These are phyloP conservation scores for Lycodopsis pacificus DNA, from an alignment of 2,797 vertebrate genomes.

Conservation along the genomic window DNA sequence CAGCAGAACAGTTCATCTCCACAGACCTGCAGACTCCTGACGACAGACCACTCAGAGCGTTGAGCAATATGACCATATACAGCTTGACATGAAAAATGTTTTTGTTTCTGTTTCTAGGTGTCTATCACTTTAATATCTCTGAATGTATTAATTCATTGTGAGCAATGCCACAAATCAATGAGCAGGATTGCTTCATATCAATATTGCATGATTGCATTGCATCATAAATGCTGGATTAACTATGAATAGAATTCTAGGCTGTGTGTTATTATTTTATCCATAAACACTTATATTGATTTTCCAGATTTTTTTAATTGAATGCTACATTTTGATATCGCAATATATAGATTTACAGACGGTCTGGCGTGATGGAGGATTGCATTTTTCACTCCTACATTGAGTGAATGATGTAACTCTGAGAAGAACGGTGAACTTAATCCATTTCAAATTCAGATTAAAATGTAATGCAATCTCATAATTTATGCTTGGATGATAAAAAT, in stretches of 20 bases:
- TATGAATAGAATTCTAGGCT: background rate
- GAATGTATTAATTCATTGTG: background rate
- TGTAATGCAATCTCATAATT: conserved; percentile 1
- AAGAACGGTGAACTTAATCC: background rate
- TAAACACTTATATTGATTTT: background rate
- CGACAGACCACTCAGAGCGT: background rate
- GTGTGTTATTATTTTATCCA: background rate
- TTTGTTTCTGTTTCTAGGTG: background rate
- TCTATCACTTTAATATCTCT: background rate
- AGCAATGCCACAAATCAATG: background rate
- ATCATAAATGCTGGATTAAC: background rate
- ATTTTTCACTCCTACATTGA: background rate
- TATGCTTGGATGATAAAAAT: background rate
- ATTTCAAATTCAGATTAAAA: conserved; percentile 29
- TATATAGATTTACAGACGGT: background rate
- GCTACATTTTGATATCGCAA: background rate
- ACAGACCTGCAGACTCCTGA: background rate
- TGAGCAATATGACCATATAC: background rate
- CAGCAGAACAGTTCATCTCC: background rate
- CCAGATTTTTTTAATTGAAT: background rate
- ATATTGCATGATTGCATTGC: background rate
- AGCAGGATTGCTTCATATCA: background rate
- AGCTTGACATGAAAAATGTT: background rate
- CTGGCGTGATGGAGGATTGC: background rate
- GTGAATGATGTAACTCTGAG: background rate